Evolutionary conservation across 30 jellyfish, hydroid and myxozoan genomes (phyloP), one percentile per base, ranked within the genome.

Genomic region (Hydractinia echinata): DNA sequence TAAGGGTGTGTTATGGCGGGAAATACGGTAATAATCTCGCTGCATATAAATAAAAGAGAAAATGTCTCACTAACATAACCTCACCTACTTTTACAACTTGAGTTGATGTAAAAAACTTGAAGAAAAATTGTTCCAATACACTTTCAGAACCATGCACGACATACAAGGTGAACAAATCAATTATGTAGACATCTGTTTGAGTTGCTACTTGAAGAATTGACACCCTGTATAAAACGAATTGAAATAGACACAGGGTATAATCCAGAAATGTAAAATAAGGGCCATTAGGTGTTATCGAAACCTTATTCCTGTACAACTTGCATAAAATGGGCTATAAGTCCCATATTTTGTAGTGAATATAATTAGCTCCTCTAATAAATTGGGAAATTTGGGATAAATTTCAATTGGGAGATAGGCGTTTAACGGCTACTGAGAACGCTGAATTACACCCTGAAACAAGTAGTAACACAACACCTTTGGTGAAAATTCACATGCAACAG

Each of bases 201-300:
- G 82, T 85, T 53, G 99, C 99, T 62, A 93, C 82, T 64, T 93
- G 99, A 81, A 93, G 66, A 50, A 87, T 84, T 44, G 99, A 93
- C 69, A 93, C 79, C 56, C 99, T 93, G 86, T 0, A 66, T 76
- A 80, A 8, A 72, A 8, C 3, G 39, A 14, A 51, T 20, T 14
- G 15, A 73, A 14, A 30, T 30, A 30, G 2, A 30, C 44, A 30
- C 44, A 30, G 44, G n/a, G n/a, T n/a, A n/a, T n/a, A n/a, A n/a
- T n/a, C n/a, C n/a, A n/a, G n/a, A n/a, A n/a, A n/a, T n/a, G n/a
- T n/a, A n/a, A n/a, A n/a, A n/a, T n/a, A n/a, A n/a, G n/a, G n/a
- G n/a, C n/a, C n/a, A n/a, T n/a, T n/a, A n/a, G n/a, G n/a, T n/a
- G n/a, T 30, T 30, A 30, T 30, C 2, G 44, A 30, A 30, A 30